Evolutionary conservation across 2,113 vertebrate genomes (phyloP).

Genomic region (Eulemur rufifrons): DNA sequence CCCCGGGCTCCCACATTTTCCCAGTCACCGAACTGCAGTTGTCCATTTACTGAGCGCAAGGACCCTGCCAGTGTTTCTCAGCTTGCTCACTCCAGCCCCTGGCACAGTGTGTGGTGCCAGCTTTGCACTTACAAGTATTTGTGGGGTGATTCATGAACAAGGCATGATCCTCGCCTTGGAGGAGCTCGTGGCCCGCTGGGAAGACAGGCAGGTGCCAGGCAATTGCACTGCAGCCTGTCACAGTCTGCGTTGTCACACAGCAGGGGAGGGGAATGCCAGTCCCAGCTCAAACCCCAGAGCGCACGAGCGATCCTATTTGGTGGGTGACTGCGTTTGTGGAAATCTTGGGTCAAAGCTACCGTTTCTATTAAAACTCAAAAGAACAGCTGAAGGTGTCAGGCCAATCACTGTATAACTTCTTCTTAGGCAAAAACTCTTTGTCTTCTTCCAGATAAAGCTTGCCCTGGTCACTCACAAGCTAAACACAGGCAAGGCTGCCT

Average conservation of each 20-base stretch:
- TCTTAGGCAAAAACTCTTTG: background rate
- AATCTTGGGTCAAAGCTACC: background rate
- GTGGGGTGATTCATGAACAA: background rate
- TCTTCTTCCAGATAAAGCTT: background rate
- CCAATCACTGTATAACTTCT: rapidly evolving
- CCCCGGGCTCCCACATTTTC: rapidly evolving
- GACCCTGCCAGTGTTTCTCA: background rate
- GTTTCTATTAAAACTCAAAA: background rate
- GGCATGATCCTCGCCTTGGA: background rate
- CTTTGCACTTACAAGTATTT: too few relatives aligned
- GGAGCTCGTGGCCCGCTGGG: background rate
- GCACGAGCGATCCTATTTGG: rapidly evolving
- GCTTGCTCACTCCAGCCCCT: background rate
- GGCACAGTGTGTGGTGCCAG: background rate
- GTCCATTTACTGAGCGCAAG: background rate
- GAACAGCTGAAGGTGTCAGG: background rate
- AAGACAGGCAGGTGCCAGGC: rapidly evolving
- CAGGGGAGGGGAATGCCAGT: rapidly evolving
- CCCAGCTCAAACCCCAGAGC: too few relatives aligned
- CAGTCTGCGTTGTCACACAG: rapidly evolving
- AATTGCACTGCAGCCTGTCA: rapidly evolving
- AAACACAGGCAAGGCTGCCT: background rate
- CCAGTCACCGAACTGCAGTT: rapidly evolving
- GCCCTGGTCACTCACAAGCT: background rate
- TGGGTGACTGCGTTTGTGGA: background rate